These are phyloP conservation scores for Bombus affinis DNA, from an alignment of 1,140 invertebrate species.

Conservation along the genomic window DNA sequence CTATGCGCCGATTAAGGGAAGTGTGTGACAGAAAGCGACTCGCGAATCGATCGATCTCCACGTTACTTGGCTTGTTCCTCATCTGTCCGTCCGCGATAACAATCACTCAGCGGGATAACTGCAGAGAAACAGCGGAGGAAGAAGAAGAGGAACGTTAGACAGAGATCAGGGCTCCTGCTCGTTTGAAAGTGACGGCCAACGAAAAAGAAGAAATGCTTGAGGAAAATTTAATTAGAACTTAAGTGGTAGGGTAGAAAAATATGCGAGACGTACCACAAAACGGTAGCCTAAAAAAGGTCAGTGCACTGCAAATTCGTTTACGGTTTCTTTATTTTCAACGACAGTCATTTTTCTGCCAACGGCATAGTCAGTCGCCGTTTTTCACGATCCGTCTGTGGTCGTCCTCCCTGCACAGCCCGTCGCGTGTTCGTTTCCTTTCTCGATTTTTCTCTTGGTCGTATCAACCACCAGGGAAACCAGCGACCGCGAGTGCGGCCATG, in stretches of 20 bases:
- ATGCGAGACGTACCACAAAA: slow-evolving; percentile 16
- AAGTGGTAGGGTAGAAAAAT: neutral
- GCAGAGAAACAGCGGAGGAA: neutral
- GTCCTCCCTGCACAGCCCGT: too few relatives aligned
- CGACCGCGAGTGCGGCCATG: neutral
- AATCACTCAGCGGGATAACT: neutral
- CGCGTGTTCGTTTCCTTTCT: neutral
- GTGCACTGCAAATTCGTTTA: slow-evolving; percentile 33
- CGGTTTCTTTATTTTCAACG: slow-evolving; percentile 2
- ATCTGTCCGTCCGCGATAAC: neutral
- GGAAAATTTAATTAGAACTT: slow-evolving; percentile 55
- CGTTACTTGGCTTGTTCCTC: neutral
- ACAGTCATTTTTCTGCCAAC: slow-evolving; percentile 10
- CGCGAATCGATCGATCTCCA: slow-evolving; percentile 43
- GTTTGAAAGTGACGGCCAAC: neutral
- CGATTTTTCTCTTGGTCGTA: neutral
- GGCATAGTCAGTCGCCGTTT: neutral
- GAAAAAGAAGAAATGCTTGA: neutral
- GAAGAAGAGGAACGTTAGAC: slow-evolving; percentile 10
- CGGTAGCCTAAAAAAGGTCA: neutral
- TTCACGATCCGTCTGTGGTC: neutral
- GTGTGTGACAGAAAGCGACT: neutral
- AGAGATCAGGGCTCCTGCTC: neutral
- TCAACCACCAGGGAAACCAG: neutral
- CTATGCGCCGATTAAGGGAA: neutral